Evolutionary conservation across 2,888 invertebrate genomes (phyloP).

Genomic region (Drosophila anomelani): DNA sequence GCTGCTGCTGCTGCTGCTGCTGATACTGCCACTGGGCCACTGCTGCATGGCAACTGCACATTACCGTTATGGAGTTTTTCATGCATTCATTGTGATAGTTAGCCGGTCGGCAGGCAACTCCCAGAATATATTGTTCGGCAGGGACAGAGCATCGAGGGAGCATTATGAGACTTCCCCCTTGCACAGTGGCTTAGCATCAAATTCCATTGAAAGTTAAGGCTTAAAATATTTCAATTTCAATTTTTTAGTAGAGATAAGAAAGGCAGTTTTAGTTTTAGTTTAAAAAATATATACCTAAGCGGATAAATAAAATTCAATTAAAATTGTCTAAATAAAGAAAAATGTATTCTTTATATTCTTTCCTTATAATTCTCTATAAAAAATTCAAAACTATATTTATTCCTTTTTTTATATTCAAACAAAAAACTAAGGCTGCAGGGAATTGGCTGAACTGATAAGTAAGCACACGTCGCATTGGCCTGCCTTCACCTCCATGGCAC

Average conservation of each 20-base stretch:
- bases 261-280: no score
- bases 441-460: slow-evolving; percentile 66
- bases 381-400: no score
- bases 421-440: background rate
- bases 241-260: background rate
- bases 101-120: slow-evolving; percentile 56
- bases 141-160: slow-evolving; percentile 18
- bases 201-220: no score
- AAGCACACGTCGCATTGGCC: slow-evolving; percentile 47
- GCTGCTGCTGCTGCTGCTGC: slow-evolving; percentile 20
- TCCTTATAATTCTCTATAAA: no score
- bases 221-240: no score
- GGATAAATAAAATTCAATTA: background rate
- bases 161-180: background rate
- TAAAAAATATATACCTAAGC: background rate
- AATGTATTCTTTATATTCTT: no score
- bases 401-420: background rate
- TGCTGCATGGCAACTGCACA: slow-evolving; percentile 67
- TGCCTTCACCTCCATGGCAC: background rate
- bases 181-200: background rate
- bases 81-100: slow-evolving; percentile 75
- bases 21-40: slow-evolving; percentile 27
- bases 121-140: slow-evolving; percentile 56
- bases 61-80: slow-evolving; percentile 76
- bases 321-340: no score